Base-by-base conservation (phyloP, 23 tunicate species). In the Phallusia fumigata region DNA sequence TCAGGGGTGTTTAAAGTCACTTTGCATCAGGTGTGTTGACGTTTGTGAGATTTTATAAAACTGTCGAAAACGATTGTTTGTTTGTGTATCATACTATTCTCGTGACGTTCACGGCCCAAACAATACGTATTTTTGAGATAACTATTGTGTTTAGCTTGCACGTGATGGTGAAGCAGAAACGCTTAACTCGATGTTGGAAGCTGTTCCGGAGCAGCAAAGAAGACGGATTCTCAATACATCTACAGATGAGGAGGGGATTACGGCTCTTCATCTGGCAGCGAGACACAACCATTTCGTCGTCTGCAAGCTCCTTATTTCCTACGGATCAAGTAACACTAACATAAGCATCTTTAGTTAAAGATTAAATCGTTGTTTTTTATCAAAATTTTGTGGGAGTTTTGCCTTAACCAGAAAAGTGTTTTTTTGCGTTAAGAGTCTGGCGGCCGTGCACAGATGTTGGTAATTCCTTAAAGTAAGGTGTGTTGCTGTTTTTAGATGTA, bases 191-290 rank as follows among this genome's bases (percentile, higher is more conserved):
- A 52, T 91, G 81, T 50, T 91, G 78, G 82, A 74, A 19, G 72
- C 79, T 31, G 76, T 91, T 28, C 86, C 84, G 21, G 82, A 78
- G 33, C 74, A 24, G 26, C 87, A 91, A 36, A 30, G 87, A 32
- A 76, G 85, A 33, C 80, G 96, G 50, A 82, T 91, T 80, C 52
- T 91, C 18, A 91, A 91, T 82, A 50, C 84, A 18, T 64, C 96
- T 15, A 82, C 86, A 53, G 96, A 91, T 45, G 96, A 91, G 31
- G 96, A 91, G 52, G 90, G 90, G 15, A 86, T 65, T 0, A 91
- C 96, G 13, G 78, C 96, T 18, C 73, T 91, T 33, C 96, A 91
- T 86, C 83, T 91, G 19, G 96, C 90, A 30, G 96, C 96, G 19
- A 84, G 89, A 30, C 77, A 86, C 69, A 91, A 91, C 53, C 96